Base-by-base conservation (phyloP, 2,888 invertebrate genomes). In the Salticus scenicus region DNA sequence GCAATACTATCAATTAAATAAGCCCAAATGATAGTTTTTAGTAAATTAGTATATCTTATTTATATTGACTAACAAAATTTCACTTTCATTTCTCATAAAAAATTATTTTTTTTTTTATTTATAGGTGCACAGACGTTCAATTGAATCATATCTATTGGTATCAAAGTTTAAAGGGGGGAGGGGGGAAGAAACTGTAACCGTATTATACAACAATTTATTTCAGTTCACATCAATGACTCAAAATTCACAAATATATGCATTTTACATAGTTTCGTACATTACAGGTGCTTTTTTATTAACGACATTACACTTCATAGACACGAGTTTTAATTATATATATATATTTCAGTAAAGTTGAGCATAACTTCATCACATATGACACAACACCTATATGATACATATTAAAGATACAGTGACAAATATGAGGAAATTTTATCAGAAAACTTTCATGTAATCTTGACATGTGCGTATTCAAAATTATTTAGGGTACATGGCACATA, bases 221-320 rank as follows among this genome's bases (percentile, higher is more conserved):
- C n/a, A n/a, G n/a, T n/a, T n/a, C n/a, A n/a, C n/a, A n/a, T n/a
- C n/a, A n/a, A n/a, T n/a, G n/a, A 17, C 42, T 12, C 42, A 47
- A 10, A 47, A 47, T 12, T 2, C 17, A 17, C 2, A 47, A n/a
- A n/a, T 17, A 47, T 47, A 2, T 47, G 17, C 42, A 47, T 10
- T 17, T 17, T 47, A 17, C 17, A 47, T 70, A 37, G 57, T 78
- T 78, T 78, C 57, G 77, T 78, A 78, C 77, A 41, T 78, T 64
- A 78, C 57, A 78, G 77, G 77, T 78, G 77, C 77, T 78, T 51
- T 14, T 37, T 51, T 8, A 41, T 20, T 14, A 27, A 17, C 24
- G 24, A 24, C 10, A 41, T 41, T 20, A 41, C 27, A 70, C 14
- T n/a, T 7, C 20, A 37, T 12, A 70, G 5, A 69, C n/a, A 69